A percentile compares a stretch with the other conserved stretches of the same genome.
Conservation (phyloP, 2,888 invertebrate species). For the Clanis bilineata region DNA sequence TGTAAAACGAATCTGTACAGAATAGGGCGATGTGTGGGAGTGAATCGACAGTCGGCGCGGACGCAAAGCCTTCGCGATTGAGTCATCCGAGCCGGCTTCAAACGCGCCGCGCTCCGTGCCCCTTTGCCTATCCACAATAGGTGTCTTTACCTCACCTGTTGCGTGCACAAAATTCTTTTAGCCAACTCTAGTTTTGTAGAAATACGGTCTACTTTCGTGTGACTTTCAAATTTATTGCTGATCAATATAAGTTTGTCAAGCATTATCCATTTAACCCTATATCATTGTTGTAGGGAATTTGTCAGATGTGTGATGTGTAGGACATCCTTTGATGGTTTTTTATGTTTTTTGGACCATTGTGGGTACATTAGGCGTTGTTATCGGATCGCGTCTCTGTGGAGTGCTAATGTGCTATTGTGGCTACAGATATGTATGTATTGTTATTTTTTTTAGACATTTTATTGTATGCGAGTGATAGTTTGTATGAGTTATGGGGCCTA, state of each 20-base stretch:
- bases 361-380: constrained; percentile 65
- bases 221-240: constrained; percentile 20
- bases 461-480: constrained; percentile 14
- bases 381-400: constrained; percentile 50
- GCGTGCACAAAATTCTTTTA: background rate
- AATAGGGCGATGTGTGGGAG: constrained; percentile 56
- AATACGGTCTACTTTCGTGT: constrained; percentile 36
- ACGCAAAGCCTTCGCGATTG: constrained; percentile 72
- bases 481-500: constrained; percentile 18
- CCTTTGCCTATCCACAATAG: constrained; percentile 52
- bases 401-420: constrained; percentile 37
- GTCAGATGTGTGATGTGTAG: constrained; percentile 74
- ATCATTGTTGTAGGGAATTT: constrained; percentile 77
- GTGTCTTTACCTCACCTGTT: constrained; percentile 33
- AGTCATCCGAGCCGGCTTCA: constrained; percentile 77
- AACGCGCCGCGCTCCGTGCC: constrained; percentile 72
- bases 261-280: constrained; percentile 73
- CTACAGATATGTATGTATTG: constrained; percentile 22
- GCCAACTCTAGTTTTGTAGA: background rate
- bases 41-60: constrained; percentile 37
- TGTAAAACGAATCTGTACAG: constrained; percentile 29
- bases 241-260: constrained; percentile 38
- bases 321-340: constrained; percentile 46
- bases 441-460: constrained; percentile 16
- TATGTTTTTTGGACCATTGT: constrained; percentile 43